Evolutionary conservation across 2,888 invertebrate genomes (phyloP), one percentile per base, ranked within the genome.

Genomic region (Drosophila picticornis): DNA sequence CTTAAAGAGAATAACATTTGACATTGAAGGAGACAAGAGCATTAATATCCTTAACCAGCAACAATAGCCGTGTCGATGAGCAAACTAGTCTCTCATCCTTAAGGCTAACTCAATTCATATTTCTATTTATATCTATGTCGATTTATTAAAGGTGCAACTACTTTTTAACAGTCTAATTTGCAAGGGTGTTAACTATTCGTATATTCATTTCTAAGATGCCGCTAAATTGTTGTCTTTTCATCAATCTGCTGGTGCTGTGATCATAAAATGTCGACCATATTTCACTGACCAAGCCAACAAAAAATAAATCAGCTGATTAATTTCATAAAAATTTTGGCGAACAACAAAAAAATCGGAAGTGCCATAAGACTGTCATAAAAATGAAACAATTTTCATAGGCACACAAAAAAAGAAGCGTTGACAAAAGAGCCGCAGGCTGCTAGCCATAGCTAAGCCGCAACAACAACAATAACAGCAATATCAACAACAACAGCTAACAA

Each of bases 261-360:
- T n/a, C 48, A 48, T 58, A 48, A 70, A 80, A 66, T 60, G 56
- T 43, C 43, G 65, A 80, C 52, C 78, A 76, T 79, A 80, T 79
- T 79, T 79, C 69, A 69, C 72, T 80, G 29, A 64, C 29, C 71
- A 60, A 75, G 75, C 29, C 40, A 56, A 52, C 55, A 62, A 63
- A 59, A 60, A 74, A 74, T 65, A 50, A 69, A 69, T 74, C 79
- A 53, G 69, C 75, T 77, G 77, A 79, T 79, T 79, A 80, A 79
- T 79, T 80, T 79, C 77, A 79, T 79, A 76, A 76, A 69, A 75
- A 78, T 69, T 29, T 58, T 60, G 57, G 19, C 52, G 29, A 31
- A 48, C 50, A 52, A 31, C 19, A 22, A 2, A 19, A 48, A 59
- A 59, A 55, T 46, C 46, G 46, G 16, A 31, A 27, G 53, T 40